Evolutionary conservation across 2,888 invertebrate genomes (phyloP), one percentile per base, ranked within the genome.

Genomic region (Epirrita christyi): DNA sequence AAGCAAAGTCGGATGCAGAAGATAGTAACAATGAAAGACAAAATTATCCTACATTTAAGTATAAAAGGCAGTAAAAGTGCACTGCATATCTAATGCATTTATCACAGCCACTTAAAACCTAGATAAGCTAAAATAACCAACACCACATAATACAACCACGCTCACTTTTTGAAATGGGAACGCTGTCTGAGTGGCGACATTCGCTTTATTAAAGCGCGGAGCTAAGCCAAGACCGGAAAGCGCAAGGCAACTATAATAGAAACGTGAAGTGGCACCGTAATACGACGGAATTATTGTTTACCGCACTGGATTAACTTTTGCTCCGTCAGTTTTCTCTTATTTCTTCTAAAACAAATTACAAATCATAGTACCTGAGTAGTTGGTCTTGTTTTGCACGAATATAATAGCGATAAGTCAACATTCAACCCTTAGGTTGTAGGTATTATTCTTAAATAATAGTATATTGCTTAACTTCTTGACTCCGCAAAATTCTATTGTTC

Each of bases 171-270:
- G 54, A 64, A 64, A 66, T 63, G 45, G 55, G 61, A 64, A 64
- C 60, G 62, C 64, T 59, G 67, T 61, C 62, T 54, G 49, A 53
- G 45, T 53, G 54, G 45, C 53, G 61, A 68, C 70, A 59, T 65
- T 63, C 64, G 67, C 66, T 67, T 70, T 68, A 70, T 68, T 70
- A 67, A 65, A 65, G 56, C 50, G 49, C 51, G 32, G 37, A 61
- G 57, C 57, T 55, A 52, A 64, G 63, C 66, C 59, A 59, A 59
- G 57, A 68, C 55, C 59, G 61, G 64, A 62, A 64, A 63, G 58
- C 52, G 63, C 51, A 47, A 43, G 32, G 59, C 52, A 59, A 38
- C 55, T 45, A 36, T 56, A 56, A 52, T 58, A 58, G 62, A 65
- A 66, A 61, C 61, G 63, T 56, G 64, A 66, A 68, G 64, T 63